Conservation (phyloP, 2,888 invertebrate species). For the Meganola albula region DNA sequence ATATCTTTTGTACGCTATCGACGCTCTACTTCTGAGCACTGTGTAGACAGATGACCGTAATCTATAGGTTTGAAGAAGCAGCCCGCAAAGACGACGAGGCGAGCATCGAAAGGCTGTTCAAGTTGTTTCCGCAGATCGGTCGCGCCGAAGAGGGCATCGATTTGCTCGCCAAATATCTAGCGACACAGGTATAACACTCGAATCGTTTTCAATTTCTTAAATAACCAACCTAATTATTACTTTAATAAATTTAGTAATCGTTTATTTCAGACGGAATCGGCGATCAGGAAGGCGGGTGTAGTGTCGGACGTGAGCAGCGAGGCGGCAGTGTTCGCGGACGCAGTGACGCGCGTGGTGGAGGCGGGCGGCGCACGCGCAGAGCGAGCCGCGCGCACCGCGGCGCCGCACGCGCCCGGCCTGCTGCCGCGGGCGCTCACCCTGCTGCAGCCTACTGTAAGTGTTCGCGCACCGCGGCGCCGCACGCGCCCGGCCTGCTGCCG, state of each 20-base stretch:
- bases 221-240: too few species aligned
- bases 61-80: slow-evolving; percentile 89
- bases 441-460: slow-evolving; percentile 36
- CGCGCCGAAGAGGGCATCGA: slow-evolving; percentile 93
- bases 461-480: neutral
- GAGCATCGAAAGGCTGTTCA: slow-evolving; percentile 96
- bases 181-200: slow-evolving; percentile 90
- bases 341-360: slow-evolving; percentile 55
- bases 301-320: slow-evolving; percentile 30
- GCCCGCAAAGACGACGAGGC: slow-evolving; percentile 91
- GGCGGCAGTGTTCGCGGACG: slow-evolving; percentile 56
- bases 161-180: slow-evolving; percentile 91
- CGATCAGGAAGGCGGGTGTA: slow-evolving; percentile 41
- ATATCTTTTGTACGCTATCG: too few species aligned
- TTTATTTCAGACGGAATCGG: slow-evolving; percentile 37
- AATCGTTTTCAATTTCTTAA: too few species aligned
- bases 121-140: slow-evolving; percentile 96
- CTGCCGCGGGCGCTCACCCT: slow-evolving; percentile 31
- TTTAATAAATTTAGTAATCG: neutral
- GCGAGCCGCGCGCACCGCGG: slow-evolving; percentile 33
- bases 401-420: slow-evolving; percentile 16
- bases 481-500: neutral
- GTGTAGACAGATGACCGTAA: too few species aligned
- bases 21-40: too few species aligned
- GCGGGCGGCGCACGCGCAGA: slow-evolving; percentile 47